Conservation (phyloP, 2,888 invertebrate genomes). For the Cetonia aurata region DNA sequence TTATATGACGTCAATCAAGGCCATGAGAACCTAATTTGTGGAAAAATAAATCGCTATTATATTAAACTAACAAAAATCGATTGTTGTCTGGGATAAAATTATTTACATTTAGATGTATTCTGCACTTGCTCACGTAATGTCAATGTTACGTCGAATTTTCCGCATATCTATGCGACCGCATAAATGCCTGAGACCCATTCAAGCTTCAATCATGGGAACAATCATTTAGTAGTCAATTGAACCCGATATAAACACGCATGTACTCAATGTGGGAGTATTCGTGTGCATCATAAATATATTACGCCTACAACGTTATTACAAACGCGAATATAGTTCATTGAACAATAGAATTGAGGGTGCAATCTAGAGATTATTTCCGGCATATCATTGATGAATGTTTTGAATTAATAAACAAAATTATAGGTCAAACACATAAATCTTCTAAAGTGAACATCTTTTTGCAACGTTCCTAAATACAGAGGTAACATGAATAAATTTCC, state of each 20-base stretch:
- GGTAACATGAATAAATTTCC: not conserved
- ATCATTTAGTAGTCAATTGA: constrained; percentile 33
- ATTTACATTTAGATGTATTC: not conserved
- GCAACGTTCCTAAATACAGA: not conserved
- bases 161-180: not conserved
- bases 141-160: constrained; percentile 23
- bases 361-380: constrained; percentile 43
- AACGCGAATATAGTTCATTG: constrained; percentile 22
- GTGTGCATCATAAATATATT: constrained; percentile 12
- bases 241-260: constrained; percentile 11
- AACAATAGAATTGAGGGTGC: constrained; percentile 43
- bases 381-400: constrained; percentile 14
- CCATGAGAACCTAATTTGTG: constrained; percentile 7
- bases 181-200: constrained; percentile 5
- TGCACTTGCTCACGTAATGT: constrained; percentile 19
- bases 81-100: constrained; percentile 11
- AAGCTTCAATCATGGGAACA: constrained; percentile 31
- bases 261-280: not conserved
- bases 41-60: not conserved
- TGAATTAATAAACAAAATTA: constrained; percentile 24
- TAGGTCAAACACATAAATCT: constrained; percentile 42
- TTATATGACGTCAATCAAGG: not conserved
- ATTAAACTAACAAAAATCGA: not conserved
- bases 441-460: constrained; percentile 1
- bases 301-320: constrained; percentile 43